These are phyloP conservation scores for Standfussiana lucernea DNA, from an alignment of 2,888 invertebrate species.

Conservation along the genomic window DNA sequence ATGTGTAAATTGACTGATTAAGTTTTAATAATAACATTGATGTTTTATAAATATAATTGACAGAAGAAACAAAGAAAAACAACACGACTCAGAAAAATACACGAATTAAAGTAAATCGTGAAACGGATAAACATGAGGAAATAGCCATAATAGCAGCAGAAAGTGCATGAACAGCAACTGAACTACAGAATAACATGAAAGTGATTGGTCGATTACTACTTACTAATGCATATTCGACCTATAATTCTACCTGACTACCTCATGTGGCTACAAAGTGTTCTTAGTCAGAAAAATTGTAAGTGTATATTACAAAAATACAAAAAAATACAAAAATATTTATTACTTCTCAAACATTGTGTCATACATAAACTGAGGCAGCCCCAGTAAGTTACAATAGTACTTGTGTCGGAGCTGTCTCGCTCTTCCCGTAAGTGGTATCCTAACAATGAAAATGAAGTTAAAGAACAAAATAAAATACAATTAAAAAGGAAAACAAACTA, in stretches of 20 bases:
- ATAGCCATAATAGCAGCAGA: neutral
- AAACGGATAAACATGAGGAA: neutral
- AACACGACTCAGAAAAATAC: neutral
- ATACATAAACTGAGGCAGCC: no score
- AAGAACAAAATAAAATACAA: no score
- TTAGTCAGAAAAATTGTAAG: slow-evolving; percentile 40
- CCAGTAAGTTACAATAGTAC: no score
- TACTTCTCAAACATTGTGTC: no score
- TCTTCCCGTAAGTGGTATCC: no score
- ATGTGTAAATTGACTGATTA: neutral
- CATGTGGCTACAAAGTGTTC: slow-evolving; percentile 4
- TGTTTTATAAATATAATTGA: neutral
- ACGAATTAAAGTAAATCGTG: neutral
- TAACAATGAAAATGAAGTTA: no score
- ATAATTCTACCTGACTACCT: neutral
- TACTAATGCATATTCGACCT: slow-evolving; percentile 5
- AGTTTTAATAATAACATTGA: neutral
- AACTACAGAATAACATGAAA: neutral
- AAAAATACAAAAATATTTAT: no score
- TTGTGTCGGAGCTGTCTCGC: no score
- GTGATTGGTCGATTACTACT: slow-evolving; percentile 12
- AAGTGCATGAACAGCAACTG: neutral
- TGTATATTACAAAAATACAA: no score
- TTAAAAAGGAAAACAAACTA: no score
- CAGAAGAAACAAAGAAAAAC: neutral